Evolutionary conservation across 2,113 vertebrate genomes (phyloP), one percentile per base, ranked within the genome.

Genomic region (Periophthalmus modestus): DNA sequence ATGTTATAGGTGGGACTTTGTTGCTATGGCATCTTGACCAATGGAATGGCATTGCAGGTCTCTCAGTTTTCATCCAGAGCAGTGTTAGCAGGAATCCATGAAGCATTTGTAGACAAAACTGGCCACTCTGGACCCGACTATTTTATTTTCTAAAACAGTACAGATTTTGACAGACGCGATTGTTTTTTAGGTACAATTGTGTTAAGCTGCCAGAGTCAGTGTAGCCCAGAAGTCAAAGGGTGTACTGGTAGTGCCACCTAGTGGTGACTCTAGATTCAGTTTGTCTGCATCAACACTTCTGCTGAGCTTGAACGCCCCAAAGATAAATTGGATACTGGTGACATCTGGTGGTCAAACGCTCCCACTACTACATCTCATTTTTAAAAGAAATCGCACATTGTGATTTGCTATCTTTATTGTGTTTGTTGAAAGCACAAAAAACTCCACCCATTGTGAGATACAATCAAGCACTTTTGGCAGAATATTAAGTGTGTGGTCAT

Each of bases 1-100:
- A 85, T 86, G 88, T 91, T 86, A 91, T 91, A 92, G 91, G 89
- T 92, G 90, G 91, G 87, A 86, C 81, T 78, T 83, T 90, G 90
- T 93, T 92, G 91, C 91, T 86, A 91, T 87, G 90, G 87, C 82
- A 81, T 65, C 81, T 69, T 81, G 85, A 80, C 92, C 90, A 93
- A 92, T 92, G 88, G 89, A 88, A 84, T 83, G 80, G 78, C 69
- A 83, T 82, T 88, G 69, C 71, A 77, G 74, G 79, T 50, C 65
- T 81, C 77, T 84, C 69, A 21, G 55, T 73, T 72, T 72, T 15
- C 50, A 65, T 54, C 18, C 66, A n/a, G 57, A 89, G 75, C 7
- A 43, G 39, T 43, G 39, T 43, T 43, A 10, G 39, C 79, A 86
- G 52, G 71, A 82, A 87, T 78, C 77, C 69, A 77, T 84, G 68